Conservation (phyloP, 2,888 invertebrate species). For the Scaeva pyrastri region DNA sequence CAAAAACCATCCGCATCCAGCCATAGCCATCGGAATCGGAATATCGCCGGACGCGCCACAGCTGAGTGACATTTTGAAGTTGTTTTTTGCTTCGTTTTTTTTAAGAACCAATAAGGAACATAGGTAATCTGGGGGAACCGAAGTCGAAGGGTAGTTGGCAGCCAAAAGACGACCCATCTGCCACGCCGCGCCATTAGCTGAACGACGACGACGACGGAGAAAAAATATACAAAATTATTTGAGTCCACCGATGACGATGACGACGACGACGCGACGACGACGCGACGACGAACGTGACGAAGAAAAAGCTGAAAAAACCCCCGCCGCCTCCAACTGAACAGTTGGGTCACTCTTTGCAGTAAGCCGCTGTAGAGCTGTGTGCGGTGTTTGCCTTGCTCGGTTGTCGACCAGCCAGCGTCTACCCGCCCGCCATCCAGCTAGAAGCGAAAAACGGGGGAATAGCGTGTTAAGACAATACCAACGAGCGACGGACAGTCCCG, state of each 20-base stretch:
- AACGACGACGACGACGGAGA: conserved; percentile 20
- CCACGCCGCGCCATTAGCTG: conserved; percentile 29
- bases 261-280: conserved; percentile 6
- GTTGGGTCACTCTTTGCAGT: conserved; percentile 53
- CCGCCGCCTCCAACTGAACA: neutral
- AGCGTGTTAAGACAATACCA: neutral
- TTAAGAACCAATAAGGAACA: conserved; percentile 15
- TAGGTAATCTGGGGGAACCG: conserved; percentile 8
- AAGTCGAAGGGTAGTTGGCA: conserved; percentile 23
- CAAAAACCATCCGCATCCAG: conserved; percentile 52
- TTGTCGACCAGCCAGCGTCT: neutral
- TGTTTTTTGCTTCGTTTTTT: conserved; percentile 21
- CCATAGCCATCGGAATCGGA: too few species aligned
- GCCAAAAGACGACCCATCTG: conserved; percentile 31
- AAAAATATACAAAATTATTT: conserved; percentile 37
- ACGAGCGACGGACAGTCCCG: neutral
- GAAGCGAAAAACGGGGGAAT: neutral
- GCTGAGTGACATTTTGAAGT: conserved; percentile 66
- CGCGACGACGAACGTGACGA: neutral
- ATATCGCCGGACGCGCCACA: conserved; percentile 30
- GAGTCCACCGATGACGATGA: neutral
- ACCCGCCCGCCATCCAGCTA: neutral
- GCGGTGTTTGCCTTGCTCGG: conserved; percentile 39
- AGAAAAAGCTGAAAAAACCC: conserved; percentile 46
- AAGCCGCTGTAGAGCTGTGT: conserved; percentile 22